Base-by-base conservation (phyloP, 2,888 invertebrate genomes). In the Stenodera caucasica region DNA sequence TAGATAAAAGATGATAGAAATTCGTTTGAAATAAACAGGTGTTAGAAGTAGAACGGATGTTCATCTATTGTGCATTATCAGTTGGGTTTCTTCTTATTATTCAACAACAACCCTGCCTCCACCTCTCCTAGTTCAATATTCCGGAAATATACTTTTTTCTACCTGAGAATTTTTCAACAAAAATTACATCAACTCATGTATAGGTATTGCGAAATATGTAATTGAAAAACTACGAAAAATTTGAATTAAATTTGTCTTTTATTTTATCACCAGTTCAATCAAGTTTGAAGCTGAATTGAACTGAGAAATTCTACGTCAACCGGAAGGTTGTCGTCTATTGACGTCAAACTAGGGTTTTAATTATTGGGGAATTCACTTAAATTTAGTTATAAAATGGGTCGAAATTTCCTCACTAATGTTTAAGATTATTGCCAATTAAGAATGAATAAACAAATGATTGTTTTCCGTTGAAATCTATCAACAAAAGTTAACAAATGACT, bases 191-290 rank as follows among this genome's bases (percentile, higher is more conserved):
- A 8, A 15, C 30, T 51, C n/a, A 30, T 56, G 23, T 33, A 49
- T 40, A 60, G 60, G 64, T 55, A 54, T 63, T 66, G 63, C 61
- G 63, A 67, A 67, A 67, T 26, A 26, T 26, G n/a, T n/a, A n/a
- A n/a, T n/a, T n/a, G n/a, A n/a, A n/a, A n/a, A n/a, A n/a, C n/a
- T n/a, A n/a, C n/a, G n/a, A n/a, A 2, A 15, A 6, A 6, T 40
- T 9, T 40, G 3, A 18, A 40, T 40, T 8, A 7, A 7, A 35
- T 35, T 35, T 35, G 12, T n/a, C 1, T 35, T 35, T 14, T 14
- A 35, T 14, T 14, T 35, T 4, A 35, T 35, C n/a, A 15, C 15
- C 6, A 37, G n/a, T 37, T 37, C 15, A 8, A 37, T 14, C 37
- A 15, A 26, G n/a, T n/a, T 26, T 5, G 26, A 6, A 15, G 37